Conservation (phyloP, 2,888 invertebrate genomes). For the Drosophila macrospina region DNA sequence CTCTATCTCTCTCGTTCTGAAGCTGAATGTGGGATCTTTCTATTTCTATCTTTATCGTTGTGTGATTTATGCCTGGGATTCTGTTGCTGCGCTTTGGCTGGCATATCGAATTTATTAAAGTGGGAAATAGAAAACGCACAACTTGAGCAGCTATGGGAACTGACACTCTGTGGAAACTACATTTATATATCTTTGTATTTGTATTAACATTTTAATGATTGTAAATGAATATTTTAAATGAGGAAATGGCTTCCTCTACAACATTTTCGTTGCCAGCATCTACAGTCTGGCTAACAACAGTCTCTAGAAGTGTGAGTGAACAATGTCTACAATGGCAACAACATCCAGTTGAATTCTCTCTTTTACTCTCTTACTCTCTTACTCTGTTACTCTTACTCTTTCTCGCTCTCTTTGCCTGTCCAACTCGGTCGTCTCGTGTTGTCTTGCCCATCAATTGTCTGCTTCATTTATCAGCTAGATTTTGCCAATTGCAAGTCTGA, state of each 20-base stretch:
- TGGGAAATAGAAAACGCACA: constrained; percentile 73
- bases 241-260: not conserved
- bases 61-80: constrained; percentile 78
- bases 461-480: not conserved
- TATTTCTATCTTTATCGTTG: constrained; percentile 9
- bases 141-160: constrained; percentile 58
- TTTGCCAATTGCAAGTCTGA: constrained; percentile 20
- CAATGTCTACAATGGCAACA: too few relatives aligned
- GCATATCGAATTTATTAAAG: constrained; percentile 72
- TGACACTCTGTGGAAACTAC: constrained; percentile 4
- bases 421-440: not conserved
- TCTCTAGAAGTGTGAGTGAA: too few relatives aligned
- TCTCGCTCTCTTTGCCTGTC: not conserved
- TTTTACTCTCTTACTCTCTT: too few relatives aligned
- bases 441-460: not conserved
- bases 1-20: not conserved
- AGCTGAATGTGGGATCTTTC: constrained; percentile 13
- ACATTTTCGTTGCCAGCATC: not conserved
- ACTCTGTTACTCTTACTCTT: too few relatives aligned
- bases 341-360: too few relatives aligned
- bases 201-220: constrained; percentile 21
- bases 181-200: constrained; percentile 4
- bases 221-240: constrained; percentile 14
- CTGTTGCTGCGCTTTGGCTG: constrained; percentile 41
- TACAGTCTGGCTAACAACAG: not conserved